Percentiles rank a stretch among this genome's conserved stretches.
phyloP scores from a whole-genome alignment of 2,888 invertebrate species.

The Tricholauxania praeusta region DNA sequence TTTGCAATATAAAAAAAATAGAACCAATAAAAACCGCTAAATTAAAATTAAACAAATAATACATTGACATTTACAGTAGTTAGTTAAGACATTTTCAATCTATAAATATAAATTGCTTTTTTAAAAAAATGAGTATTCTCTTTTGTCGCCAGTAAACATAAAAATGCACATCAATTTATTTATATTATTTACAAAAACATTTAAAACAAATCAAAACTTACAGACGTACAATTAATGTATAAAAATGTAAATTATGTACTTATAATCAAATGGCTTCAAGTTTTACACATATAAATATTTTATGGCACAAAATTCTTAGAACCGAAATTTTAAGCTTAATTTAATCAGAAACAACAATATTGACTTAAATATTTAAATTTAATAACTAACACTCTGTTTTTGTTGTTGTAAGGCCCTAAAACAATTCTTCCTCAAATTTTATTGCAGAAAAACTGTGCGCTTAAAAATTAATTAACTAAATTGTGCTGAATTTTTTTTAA shows the following conservation, averaged over 20 bases:
- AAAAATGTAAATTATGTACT: slow-evolving; percentile 48
- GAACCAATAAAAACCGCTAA: slow-evolving; percentile 34
- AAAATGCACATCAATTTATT: too few relatives aligned
- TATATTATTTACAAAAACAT: slow-evolving; percentile 42
- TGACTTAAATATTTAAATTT: slow-evolving; percentile 47
- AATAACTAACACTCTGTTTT: slow-evolving; percentile 46
- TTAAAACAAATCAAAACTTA: slow-evolving; percentile 45
- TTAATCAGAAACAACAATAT: slow-evolving; percentile 41
- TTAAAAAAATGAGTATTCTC: slow-evolving; percentile 2
- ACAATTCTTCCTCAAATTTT: slow-evolving; percentile 36
- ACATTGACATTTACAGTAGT: slow-evolving; percentile 38
- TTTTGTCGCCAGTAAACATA: slow-evolving; percentile 21
- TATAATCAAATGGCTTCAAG: slow-evolving; percentile 39
- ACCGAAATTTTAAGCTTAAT: slow-evolving; percentile 47
- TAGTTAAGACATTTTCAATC: slow-evolving; percentile 21
- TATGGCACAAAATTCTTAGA: too few relatives aligned
- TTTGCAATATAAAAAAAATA: slow-evolving; percentile 27
- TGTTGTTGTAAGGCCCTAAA: slow-evolving; percentile 45
- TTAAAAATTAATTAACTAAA: slow-evolving; percentile 34
- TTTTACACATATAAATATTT: too few relatives aligned
- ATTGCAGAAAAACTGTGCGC: slow-evolving; percentile 40
- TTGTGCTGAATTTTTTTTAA: slow-evolving; percentile 15
- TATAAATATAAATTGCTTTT: slow-evolving; percentile 38
- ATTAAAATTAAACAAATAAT: slow-evolving; percentile 25
- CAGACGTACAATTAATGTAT: slow-evolving; percentile 50